Percentiles rank a stretch among this genome's conserved stretches.
Conservation (phyloP, 2,888 invertebrate genomes). For the Autographa gamma region DNA sequence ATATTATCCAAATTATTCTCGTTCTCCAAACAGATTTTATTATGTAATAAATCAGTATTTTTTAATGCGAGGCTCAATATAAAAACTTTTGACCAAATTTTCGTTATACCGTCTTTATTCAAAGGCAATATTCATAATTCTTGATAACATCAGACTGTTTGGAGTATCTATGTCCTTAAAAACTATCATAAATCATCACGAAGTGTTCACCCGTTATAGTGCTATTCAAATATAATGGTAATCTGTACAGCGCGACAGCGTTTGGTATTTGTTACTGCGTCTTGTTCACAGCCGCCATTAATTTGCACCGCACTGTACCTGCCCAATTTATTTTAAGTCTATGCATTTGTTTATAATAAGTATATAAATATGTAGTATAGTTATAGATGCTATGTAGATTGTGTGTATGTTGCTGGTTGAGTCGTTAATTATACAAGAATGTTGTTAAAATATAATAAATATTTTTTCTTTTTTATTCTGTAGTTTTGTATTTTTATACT, state of each 20-base stretch:
- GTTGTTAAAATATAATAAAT: slow-evolving; percentile 53
- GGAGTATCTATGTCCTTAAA: neutral
- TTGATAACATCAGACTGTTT: neutral
- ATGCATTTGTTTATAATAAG: slow-evolving; percentile 54
- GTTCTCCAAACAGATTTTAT: neutral
- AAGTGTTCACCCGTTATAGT: slow-evolving; percentile 5
- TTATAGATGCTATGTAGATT: slow-evolving; percentile 37
- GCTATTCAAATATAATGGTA: no score
- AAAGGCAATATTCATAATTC: no score
- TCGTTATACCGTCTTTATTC: no score
- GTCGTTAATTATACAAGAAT: slow-evolving; percentile 34
- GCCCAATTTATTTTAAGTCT: slow-evolving; percentile 38
- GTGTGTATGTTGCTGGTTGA: slow-evolving; percentile 36
- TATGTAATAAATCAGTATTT: no score
- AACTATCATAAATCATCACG: neutral
- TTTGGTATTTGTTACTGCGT: no score
- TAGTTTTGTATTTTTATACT: slow-evolving; percentile 29
- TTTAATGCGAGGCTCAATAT: no score
- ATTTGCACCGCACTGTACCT: neutral
- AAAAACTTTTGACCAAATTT: no score
- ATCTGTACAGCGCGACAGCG: no score
- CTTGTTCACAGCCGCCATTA: no score
- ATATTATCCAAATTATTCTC: no score
- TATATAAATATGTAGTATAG: slow-evolving; percentile 26
- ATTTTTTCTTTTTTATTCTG: slow-evolving; percentile 36